A percentile compares a stretch with the other conserved stretches of the same genome.
phyloP scores from a whole-genome alignment of 2,888 invertebrate genomes.

The Liodrosophila aerea region DNA sequence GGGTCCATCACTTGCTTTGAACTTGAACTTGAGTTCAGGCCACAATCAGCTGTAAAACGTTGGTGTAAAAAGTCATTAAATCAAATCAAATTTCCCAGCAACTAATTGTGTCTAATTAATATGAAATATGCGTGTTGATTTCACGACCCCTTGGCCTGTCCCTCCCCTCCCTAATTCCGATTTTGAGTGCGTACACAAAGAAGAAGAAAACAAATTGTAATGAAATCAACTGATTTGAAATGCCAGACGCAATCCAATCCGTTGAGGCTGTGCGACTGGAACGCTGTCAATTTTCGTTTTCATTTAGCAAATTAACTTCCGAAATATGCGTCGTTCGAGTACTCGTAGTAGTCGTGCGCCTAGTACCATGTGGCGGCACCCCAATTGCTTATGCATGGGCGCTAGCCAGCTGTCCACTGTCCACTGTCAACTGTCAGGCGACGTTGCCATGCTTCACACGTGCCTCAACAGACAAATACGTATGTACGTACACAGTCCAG shows the following conservation, averaged over 20 bases:
- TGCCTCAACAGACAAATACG: slow-evolving; percentile 17
- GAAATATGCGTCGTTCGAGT: slow-evolving; percentile 34
- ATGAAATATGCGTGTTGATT: background rate
- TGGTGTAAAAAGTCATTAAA: background rate
- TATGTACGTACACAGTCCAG: background rate
- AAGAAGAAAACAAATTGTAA: background rate
- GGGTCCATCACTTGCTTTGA: background rate
- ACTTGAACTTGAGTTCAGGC: slow-evolving; percentile 2
- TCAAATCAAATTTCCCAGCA: slow-evolving; percentile 2
- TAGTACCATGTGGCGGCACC: background rate
- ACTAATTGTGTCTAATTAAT: slow-evolving; percentile 1
- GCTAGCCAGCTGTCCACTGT: slow-evolving; percentile 6
- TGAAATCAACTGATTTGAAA: slow-evolving; percentile 33
- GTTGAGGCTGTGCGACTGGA: slow-evolving; percentile 19
- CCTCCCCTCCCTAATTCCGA: background rate
- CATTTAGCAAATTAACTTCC: slow-evolving; percentile 66
- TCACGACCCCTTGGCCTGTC: background rate
- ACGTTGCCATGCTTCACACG: slow-evolving; percentile 65
- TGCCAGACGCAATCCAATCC: slow-evolving; percentile 82
- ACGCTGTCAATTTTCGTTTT: slow-evolving; percentile 84
- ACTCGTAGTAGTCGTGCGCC: slow-evolving; percentile 7
- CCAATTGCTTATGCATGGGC: slow-evolving; percentile 56
- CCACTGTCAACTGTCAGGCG: slow-evolving; percentile 11
- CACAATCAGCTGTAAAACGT: background rate
- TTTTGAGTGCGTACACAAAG: slow-evolving; percentile 6